Evolutionary conservation across 2,888 invertebrate genomes (phyloP).

Genomic region (Chrysopilus asiliformis): DNA sequence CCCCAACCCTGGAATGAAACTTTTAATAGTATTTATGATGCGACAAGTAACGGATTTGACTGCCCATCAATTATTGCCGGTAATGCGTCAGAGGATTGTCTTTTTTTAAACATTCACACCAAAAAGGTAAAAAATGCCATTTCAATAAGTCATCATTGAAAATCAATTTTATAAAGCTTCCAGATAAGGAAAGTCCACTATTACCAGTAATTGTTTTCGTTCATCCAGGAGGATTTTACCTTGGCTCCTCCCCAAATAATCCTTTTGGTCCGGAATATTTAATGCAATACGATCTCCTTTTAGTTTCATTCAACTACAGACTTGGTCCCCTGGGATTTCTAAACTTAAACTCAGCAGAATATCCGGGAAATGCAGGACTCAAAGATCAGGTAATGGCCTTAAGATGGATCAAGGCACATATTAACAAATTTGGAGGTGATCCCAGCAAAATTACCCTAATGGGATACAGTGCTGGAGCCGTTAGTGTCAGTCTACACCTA

Average conservation of each 20-base stretch:
- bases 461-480: slow-evolving; percentile 33
- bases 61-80: slow-evolving; percentile 14
- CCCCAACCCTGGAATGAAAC: too few relatives aligned
- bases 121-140: slow-evolving; percentile 11
- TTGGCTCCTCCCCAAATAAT: background rate
- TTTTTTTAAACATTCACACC: slow-evolving; percentile 44
- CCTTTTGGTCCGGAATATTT: slow-evolving; percentile 23
- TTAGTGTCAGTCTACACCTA: slow-evolving; percentile 22
- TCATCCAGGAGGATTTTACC: slow-evolving; percentile 5
- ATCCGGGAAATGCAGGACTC: slow-evolving; percentile 51
- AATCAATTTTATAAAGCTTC: background rate
- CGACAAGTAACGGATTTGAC: slow-evolving; percentile 25
- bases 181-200: background rate
- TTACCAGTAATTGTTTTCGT: slow-evolving; percentile 7
- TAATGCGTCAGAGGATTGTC: slow-evolving; percentile 41
- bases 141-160: background rate
- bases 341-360: slow-evolving; percentile 44
- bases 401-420: slow-evolving; percentile 49
- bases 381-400: slow-evolving; percentile 53
- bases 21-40: too few relatives aligned
- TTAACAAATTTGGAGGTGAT: slow-evolving; percentile 51
- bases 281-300: slow-evolving; percentile 25
- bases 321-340: slow-evolving; percentile 39
- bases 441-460: slow-evolving; percentile 45
- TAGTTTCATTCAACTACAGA: slow-evolving; percentile 30